Base-by-base conservation (phyloP, 1,140 invertebrate genomes). In the Caenorhabditis briggsae region DNA sequence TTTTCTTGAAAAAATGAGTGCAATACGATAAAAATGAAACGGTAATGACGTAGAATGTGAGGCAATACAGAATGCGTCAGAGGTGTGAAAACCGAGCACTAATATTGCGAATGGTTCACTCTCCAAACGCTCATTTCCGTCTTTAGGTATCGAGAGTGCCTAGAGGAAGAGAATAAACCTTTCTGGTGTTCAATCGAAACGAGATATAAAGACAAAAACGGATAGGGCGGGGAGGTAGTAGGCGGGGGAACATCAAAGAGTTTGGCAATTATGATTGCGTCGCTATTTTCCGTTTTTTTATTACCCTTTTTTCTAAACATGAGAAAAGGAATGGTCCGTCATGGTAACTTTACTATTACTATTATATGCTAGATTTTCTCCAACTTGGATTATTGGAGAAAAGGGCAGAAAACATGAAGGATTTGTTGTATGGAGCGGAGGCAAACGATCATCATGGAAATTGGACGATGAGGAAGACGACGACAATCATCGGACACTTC, bases 361-460 rank as follows among this genome's bases (percentile, higher is more conserved):
- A 33, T 33, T 33, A 33, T 33, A 33, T 33, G 33, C 33, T 3
- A 33, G 33, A 33, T 33, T 33, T n/a, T 33, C 1, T 33, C 33
- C 33, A 33, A 33, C 46, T 50, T 6, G 43, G 43, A 70, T 48
- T 46, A n/a, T 48, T 7, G 25, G 41, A n/a, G 2, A 78, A 70
- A 70, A 78, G 70, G 43, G 70, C 70, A 78, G 12, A 46, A 70
- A 78, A 78, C 43, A 78, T 50, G 43, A 50, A 48, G 70, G 70
- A 53, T n/a, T 78, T 78, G 70, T 78, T 78, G 70, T 78, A 78
- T 70, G 43, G 43, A 1, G 46, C n/a, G 46, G 46, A 33, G 33
- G 46, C 70, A 50, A 78, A 78, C 70, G 70, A 78, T 78, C 70
- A 78, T 78, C 70, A 78, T 78, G 70, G 70, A 46, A 78, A 78